Evolutionary conservation across 23 tunicate species (phyloP), one percentile per base, ranked within the genome.

Genomic region (Trididemnum clinides): DNA sequence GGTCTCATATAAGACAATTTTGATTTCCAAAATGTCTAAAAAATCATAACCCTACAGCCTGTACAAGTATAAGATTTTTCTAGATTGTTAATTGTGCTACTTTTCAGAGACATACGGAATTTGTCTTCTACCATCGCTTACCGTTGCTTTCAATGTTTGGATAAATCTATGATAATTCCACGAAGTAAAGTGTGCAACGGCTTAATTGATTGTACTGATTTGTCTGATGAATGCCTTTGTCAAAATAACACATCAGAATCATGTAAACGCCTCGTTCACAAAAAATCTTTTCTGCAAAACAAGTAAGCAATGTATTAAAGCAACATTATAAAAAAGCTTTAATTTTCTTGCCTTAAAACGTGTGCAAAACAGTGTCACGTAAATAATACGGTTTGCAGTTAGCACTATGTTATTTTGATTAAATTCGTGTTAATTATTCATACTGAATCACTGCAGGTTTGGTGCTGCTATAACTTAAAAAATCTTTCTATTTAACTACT

Each of bases 201-300:
- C 32, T 33, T 71, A 0, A 84, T 84, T 34, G 81, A 84, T 31
- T 84, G 88, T 72, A 33, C 88, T 10, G 88, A 84, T 33, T 19
- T 84, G 22, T 37, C 80, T 4, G 88, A 84, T 36, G 88, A 84
- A 51, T 84, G 88, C 33, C 70, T 84, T 10, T 84, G 88, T 20
- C 71, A 84, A 66, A 64, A 64, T 12, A n/a, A 33, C 33, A 33
- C 20, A 28, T 50, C 80, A 28, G 51, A 72, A 21, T 50, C 72
- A 27, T 84, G 88, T 29, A 18, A 57, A 69, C 34, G n/a, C 10
- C 10, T 69, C 12, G 75, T 69, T 20, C n/a, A 69, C 6, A 31
- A 31, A 69, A 5, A n/a, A n/a, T n/a, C n/a, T n/a, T n/a, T n/a
- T n/a, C n/a, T n/a, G n/a, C n/a, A n/a, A n/a, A n/a, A n/a, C n/a